phyloP scores from a whole-genome alignment of 2,888 invertebrate genomes.

The Eubasilissa splendida region DNA sequence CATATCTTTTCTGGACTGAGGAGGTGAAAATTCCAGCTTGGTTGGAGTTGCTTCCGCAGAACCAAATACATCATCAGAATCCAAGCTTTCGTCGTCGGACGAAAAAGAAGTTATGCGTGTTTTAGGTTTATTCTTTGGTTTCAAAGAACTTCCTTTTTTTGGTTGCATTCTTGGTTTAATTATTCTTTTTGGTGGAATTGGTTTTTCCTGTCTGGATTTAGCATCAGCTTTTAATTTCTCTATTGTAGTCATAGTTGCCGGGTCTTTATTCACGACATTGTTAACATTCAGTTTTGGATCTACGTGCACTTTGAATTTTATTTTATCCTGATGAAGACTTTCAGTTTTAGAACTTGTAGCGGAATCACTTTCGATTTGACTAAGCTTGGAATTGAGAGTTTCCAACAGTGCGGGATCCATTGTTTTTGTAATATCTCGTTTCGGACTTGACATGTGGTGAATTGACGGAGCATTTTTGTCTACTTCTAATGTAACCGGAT shows the following conservation, averaged over 20 bases:
- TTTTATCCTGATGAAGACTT: slow-evolving; percentile 74
- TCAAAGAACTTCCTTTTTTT: slow-evolving; percentile 72
- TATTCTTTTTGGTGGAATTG: slow-evolving; percentile 75
- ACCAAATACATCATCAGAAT: slow-evolving; percentile 85
- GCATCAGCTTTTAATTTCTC: slow-evolving; percentile 72
- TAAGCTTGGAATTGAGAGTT: slow-evolving; percentile 80
- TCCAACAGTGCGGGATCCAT: slow-evolving; percentile 80
- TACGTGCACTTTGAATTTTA: slow-evolving; percentile 68
- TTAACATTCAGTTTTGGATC: slow-evolving; percentile 72
- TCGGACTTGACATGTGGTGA: slow-evolving; percentile 79
- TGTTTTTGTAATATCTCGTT: slow-evolving; percentile 79
- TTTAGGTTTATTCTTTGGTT: slow-evolving; percentile 77
- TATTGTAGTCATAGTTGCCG: slow-evolving; percentile 68
- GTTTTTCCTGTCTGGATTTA: slow-evolving; percentile 75
- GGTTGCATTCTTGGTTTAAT: slow-evolving; percentile 77
- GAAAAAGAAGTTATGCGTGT: slow-evolving; percentile 84
- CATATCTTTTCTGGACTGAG: slow-evolving; percentile 83
- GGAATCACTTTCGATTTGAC: slow-evolving; percentile 84
- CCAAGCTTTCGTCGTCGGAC: slow-evolving; percentile 83
- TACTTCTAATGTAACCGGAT: slow-evolving; percentile 81
- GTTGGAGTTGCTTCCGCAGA: slow-evolving; percentile 83
- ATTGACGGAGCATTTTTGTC: slow-evolving; percentile 76
- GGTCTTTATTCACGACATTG: slow-evolving; percentile 69
- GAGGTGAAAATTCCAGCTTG: slow-evolving; percentile 82
- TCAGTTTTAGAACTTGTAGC: slow-evolving; percentile 83